Evolutionary conservation across 2,797 vertebrate species (phyloP).

Genomic region (Rachycentron canadum): DNA sequence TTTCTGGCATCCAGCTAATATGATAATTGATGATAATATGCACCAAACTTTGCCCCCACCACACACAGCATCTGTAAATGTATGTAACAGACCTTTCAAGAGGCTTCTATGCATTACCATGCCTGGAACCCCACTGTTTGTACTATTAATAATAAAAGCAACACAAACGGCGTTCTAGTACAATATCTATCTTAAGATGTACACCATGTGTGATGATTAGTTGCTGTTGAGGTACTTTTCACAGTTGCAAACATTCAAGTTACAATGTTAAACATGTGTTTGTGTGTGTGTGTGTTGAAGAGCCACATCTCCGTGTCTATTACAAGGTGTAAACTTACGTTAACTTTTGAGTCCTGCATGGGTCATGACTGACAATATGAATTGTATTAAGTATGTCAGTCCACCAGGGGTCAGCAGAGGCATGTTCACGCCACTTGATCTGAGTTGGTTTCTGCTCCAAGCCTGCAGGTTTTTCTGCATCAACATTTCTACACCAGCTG

Average conservation of each 20-base stretch:
- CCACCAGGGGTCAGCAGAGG: constrained; percentile 77
- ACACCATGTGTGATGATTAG: background rate
- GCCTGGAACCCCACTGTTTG: constrained; percentile 62
- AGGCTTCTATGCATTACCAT: constrained; percentile 60
- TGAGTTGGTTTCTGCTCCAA: background rate
- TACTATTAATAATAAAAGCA: constrained; percentile 67
- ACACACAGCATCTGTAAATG: constrained; percentile 24
- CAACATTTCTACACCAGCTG: background rate
- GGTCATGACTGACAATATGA: fast-evolving
- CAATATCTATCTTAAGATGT: background rate
- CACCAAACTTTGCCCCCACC: constrained; percentile 16
- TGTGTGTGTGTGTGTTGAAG: background rate
- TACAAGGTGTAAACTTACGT: background rate
- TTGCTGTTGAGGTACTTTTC: background rate
- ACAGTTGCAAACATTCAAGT: background rate
- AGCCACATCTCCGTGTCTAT: background rate
- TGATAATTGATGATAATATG: constrained; percentile 11
- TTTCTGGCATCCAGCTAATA: constrained; percentile 20
- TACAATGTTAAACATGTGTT: background rate
- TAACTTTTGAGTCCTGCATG: background rate
- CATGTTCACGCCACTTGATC: background rate
- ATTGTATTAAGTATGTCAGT: background rate
- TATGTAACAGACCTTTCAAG: constrained; percentile 20
- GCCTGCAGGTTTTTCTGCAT: background rate
- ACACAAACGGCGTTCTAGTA: constrained; percentile 11